phyloP scores from a whole-genome alignment of 2,888 invertebrate genomes.

The Hypomecis punctinalis region DNA sequence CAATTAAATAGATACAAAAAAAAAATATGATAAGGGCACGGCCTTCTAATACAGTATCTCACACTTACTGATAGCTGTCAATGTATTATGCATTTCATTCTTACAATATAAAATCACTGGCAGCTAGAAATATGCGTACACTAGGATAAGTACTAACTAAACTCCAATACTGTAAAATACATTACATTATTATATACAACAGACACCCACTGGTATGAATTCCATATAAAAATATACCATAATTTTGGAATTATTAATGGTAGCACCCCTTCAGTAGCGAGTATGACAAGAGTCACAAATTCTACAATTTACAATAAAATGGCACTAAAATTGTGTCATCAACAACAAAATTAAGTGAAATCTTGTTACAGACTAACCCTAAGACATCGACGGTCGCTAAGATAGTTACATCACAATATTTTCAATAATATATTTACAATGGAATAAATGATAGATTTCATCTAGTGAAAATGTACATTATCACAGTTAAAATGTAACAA shows the following conservation, averaged over 20 bases:
- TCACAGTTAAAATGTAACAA: conserved; percentile 86
- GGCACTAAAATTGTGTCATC: conserved; percentile 83
- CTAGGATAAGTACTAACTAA: conserved; percentile 83
- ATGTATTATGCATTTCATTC: conserved; percentile 82
- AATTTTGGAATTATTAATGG: conserved; percentile 84
- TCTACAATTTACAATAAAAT: conserved; percentile 84
- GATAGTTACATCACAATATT: conserved; percentile 75
- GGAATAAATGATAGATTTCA: conserved; percentile 78
- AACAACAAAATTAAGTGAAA: conserved; percentile 81
- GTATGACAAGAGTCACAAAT: conserved; percentile 86
- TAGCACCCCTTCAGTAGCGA: conserved; percentile 86
- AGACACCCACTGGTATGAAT: conserved; percentile 83
- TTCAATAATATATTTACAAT: conserved; percentile 80
- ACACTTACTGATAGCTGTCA: conserved; percentile 81
- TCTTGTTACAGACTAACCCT: conserved; percentile 85
- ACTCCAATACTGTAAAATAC: conserved; percentile 84
- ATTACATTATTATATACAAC: conserved; percentile 83
- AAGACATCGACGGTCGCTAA: conserved; percentile 73
- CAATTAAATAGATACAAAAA: conserved; percentile 85
- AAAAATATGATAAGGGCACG: conserved; percentile 80
- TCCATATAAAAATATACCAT: conserved; percentile 84
- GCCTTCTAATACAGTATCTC: conserved; percentile 80
- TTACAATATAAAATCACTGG: conserved; percentile 84
- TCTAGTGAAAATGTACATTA: conserved; percentile 82
- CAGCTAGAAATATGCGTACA: conserved; percentile 84